Evolutionary conservation across 2,113 vertebrate genomes (phyloP).

Genomic region (Ginglymostoma cirratum): DNA sequence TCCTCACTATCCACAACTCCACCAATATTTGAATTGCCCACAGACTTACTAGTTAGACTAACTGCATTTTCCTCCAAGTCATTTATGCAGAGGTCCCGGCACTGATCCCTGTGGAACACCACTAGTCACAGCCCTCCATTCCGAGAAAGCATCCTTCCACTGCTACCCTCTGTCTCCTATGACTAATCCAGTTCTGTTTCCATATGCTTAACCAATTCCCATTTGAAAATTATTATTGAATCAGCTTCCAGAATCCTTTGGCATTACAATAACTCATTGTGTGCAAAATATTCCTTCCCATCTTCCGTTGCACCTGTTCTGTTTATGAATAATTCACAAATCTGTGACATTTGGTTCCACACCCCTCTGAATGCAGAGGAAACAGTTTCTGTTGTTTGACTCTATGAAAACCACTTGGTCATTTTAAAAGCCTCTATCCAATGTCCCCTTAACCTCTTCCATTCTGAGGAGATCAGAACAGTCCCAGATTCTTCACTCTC

Average conservation of each 20-base stretch:
- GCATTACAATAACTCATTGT: background rate
- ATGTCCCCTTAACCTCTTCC: background rate
- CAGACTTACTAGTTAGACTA: too few relatives aligned
- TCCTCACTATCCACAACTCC: too few relatives aligned
- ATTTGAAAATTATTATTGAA: background rate
- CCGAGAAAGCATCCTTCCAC: too few relatives aligned
- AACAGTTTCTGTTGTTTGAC: background rate
- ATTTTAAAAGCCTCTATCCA: background rate
- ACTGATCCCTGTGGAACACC: too few relatives aligned
- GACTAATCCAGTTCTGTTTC: background rate
- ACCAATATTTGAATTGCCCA: too few relatives aligned
- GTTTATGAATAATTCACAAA: background rate
- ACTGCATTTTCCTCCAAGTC: too few relatives aligned
- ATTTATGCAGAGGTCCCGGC: too few relatives aligned
- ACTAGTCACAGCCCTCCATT: too few relatives aligned
- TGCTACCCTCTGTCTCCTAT: too few relatives aligned
- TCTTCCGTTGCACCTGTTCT: background rate
- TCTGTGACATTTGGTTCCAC: background rate
- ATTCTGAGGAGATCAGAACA: background rate
- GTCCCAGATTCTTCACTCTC: background rate
- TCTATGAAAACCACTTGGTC: background rate
- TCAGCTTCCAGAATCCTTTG: background rate
- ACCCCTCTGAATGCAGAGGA: background rate
- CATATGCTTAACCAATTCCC: background rate
- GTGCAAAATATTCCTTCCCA: background rate